Evolutionary conservation across 2,797 vertebrate genomes (phyloP).

Genomic region (Myripristis jacobus): DNA sequence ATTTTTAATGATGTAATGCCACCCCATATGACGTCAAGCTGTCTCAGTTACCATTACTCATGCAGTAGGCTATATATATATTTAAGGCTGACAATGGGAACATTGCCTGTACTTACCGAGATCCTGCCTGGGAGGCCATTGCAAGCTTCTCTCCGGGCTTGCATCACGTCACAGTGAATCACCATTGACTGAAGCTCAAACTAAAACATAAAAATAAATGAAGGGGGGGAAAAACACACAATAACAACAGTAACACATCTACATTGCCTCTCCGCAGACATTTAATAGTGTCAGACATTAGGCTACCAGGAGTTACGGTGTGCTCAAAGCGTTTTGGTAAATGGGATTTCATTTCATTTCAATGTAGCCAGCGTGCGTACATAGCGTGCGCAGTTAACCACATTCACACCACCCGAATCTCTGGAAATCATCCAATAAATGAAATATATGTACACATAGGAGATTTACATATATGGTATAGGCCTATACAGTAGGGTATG

Average conservation of each 20-base stretch:
- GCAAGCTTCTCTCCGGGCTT: constrained; percentile 84
- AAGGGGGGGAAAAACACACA: background rate
- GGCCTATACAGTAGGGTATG: too few relatives aligned
- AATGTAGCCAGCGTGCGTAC: background rate
- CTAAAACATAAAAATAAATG: constrained; percentile 65
- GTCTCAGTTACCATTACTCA: background rate
- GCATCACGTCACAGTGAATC: constrained; percentile 88
- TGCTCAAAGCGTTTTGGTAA: background rate
- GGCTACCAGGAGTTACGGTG: too few relatives aligned
- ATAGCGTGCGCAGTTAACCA: background rate
- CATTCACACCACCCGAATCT: background rate
- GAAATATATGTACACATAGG: too few relatives aligned
- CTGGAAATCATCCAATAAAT: too few relatives aligned
- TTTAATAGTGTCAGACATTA: background rate
- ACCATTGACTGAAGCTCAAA: constrained; percentile 93
- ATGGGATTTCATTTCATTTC: background rate
- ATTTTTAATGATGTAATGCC: too few relatives aligned
- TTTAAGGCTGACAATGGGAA: background rate
- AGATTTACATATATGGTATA: too few relatives aligned
- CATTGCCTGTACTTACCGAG: constrained; percentile 76
- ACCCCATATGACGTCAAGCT: background rate
- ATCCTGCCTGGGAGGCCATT: constrained; percentile 80
- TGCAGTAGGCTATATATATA: too few relatives aligned
- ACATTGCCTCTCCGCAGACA: too few relatives aligned
- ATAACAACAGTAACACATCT: background rate